Evolutionary conservation across 2,113 vertebrate species (phyloP).

Genomic region (Melanocharis versteri): DNA sequence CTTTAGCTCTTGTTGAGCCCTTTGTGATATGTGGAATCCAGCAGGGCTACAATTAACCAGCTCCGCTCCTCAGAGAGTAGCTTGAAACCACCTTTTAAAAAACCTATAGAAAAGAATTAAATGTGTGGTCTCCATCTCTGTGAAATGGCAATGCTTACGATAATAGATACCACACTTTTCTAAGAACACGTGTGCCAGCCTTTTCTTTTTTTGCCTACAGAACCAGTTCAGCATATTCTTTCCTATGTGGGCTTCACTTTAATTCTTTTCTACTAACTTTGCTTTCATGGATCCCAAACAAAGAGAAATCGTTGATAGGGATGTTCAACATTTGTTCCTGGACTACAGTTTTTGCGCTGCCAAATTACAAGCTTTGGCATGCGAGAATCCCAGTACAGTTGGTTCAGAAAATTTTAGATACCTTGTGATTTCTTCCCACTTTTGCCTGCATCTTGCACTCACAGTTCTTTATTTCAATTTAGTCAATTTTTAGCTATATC

Average conservation of each 20-base stretch:
- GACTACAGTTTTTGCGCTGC: background rate
- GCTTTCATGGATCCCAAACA: background rate
- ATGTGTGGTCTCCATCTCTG: conserved; percentile 41
- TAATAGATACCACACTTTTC: background rate
- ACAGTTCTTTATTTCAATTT: background rate
- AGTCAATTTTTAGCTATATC: background rate
- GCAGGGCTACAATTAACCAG: conserved; percentile 64
- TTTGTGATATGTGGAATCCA: conserved; percentile 57
- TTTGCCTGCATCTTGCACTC: background rate
- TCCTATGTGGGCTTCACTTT: background rate
- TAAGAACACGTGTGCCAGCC: background rate
- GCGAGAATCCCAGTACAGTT: background rate
- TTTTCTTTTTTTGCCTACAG: background rate
- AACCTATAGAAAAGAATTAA: conserved; percentile 25
- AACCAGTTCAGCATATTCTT: background rate
- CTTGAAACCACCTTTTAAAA: conserved; percentile 52
- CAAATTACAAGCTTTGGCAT: background rate
- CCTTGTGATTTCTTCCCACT: background rate
- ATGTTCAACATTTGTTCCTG: background rate
- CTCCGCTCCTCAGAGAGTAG: conserved; percentile 26
- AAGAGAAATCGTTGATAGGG: background rate
- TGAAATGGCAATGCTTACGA: background rate
- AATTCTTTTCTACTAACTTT: background rate
- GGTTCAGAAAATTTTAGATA: background rate
- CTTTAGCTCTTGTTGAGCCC: conserved; percentile 61